Conservation (phyloP, 2,888 invertebrate species). For the Watsonalla cultraria region DNA sequence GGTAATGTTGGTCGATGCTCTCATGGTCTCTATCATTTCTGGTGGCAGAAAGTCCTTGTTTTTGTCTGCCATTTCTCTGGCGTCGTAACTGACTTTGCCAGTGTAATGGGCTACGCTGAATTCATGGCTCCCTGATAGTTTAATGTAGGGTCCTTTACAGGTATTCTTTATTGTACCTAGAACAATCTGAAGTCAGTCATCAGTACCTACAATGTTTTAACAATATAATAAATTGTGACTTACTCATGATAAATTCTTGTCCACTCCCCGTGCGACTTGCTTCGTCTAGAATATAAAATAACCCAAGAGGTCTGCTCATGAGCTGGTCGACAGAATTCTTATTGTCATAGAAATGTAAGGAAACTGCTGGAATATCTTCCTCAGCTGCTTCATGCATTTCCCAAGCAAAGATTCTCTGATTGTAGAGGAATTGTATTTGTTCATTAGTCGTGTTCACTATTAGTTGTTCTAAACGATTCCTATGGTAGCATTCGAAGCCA, state of each 20-base stretch:
- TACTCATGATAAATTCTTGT: slow-evolving; percentile 86
- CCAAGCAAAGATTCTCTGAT: slow-evolving; percentile 94
- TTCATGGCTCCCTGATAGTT: slow-evolving; percentile 80
- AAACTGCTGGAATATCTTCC: slow-evolving; percentile 86
- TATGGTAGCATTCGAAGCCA: slow-evolving; percentile 94
- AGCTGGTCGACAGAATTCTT: slow-evolving; percentile 92
- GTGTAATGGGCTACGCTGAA: slow-evolving; percentile 95
- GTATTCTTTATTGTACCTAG: slow-evolving; percentile 77
- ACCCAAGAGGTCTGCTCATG: slow-evolving; percentile 88
- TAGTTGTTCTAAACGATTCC: slow-evolving; percentile 92
- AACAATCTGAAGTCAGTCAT: slow-evolving; percentile 13
- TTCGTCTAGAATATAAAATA: slow-evolving; percentile 92
- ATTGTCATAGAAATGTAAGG: slow-evolving; percentile 91
- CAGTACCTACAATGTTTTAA: no score
- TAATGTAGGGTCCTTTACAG: slow-evolving; percentile 75
- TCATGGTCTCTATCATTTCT: slow-evolving; percentile 92
- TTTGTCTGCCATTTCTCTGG: slow-evolving; percentile 89
- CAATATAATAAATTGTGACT: slow-evolving; percentile 16
- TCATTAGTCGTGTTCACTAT: slow-evolving; percentile 94
- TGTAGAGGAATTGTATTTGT: slow-evolving; percentile 95
- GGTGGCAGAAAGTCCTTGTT: slow-evolving; percentile 95
- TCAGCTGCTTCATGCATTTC: slow-evolving; percentile 90
- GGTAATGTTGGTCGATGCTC: slow-evolving; percentile 84
- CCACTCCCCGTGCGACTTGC: slow-evolving; percentile 87
- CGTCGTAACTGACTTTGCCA: slow-evolving; percentile 91